Conservation (phyloP, 2,888 invertebrate species). For the Conchocele bisecta region DNA sequence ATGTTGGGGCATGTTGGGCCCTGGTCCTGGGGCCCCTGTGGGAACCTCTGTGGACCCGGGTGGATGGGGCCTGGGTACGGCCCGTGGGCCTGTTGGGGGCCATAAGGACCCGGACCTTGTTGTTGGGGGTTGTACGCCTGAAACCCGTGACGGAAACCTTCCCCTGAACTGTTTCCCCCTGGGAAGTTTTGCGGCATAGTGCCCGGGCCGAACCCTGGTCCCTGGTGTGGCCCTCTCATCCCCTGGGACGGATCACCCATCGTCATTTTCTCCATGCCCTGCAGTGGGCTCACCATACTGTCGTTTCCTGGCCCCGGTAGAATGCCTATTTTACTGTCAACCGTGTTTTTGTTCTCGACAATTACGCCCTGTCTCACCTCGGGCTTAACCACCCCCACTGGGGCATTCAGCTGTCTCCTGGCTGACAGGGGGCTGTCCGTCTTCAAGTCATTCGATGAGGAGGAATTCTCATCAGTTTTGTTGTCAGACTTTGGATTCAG, state of each 20-base stretch:
- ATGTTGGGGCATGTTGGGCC: slow-evolving; percentile 47
- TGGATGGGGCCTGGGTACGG: slow-evolving; percentile 11
- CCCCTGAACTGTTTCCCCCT: slow-evolving; percentile 16
- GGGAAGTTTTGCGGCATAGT: slow-evolving; percentile 8
- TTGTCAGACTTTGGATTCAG: neutral
- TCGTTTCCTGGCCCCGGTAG: slow-evolving; percentile 19
- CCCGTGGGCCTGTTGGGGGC: slow-evolving; percentile 7
- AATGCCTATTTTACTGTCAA: slow-evolving; percentile 23
- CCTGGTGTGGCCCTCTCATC: slow-evolving; percentile 20
- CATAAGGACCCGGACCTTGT: slow-evolving; percentile 23
- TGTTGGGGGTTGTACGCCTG: slow-evolving; percentile 12
- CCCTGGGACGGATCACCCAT: slow-evolving; percentile 49
- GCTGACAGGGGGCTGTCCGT: slow-evolving; percentile 53
- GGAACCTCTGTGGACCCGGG: slow-evolving; percentile 13
- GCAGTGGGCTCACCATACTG: slow-evolving; percentile 43
- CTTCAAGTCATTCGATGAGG: slow-evolving; percentile 29
- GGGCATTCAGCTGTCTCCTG: slow-evolving; percentile 57
- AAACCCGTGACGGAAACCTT: neutral
- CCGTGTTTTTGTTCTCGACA: slow-evolving; percentile 53
- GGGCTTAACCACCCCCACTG: slow-evolving; percentile 59
- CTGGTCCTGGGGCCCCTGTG: slow-evolving; percentile 33
- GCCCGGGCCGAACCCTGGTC: slow-evolving; percentile 27
- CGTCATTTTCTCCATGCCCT: slow-evolving; percentile 52
- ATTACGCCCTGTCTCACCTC: slow-evolving; percentile 58
- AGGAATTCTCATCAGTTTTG: slow-evolving; percentile 16